Evolutionary conservation across 53 echinoderm and acorn worm species (phyloP), one percentile per base, ranked within the genome.

Genomic region (Zoroaster sp.): DNA sequence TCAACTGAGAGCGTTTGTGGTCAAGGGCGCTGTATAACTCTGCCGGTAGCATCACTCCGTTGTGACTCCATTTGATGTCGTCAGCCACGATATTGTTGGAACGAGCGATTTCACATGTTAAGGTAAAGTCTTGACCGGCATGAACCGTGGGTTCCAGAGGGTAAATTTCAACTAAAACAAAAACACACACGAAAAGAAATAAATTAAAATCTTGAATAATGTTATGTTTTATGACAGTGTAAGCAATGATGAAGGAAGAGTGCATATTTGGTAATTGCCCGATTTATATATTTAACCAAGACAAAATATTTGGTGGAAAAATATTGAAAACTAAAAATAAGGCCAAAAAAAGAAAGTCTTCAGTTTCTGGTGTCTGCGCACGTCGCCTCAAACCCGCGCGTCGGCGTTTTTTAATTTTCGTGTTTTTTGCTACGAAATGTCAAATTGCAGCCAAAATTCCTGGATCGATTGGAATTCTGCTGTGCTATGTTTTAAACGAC

Each of bases 41-140:
- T 7, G 46, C 8, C 6, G 70, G 46, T 0, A 85, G 71, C 36
- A 70, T 20, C 21, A 36, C 39, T 13, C 51, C 70, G n/a, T 69
- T 49, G 15, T 36, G 85, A 33, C 69, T 85, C 85, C 85, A 85
- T 44, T 35, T 18, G 71, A 85, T 69, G 51, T 85, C 85, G 3
- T 35, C 25, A 21, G 70, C 85, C 4, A 11, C 6, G 41, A 85
- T 30, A 8, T 35, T 4, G 72, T 47, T 71, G 36, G 85, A 35
- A 9, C 47, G 49, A 1, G 17, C 35, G 14, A 71, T 21, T 33
- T 34, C 35, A 35, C 85, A 85, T 9, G 85, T 47, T 35, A 85
- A 70, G 85, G 43, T 85, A 12, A 85, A 35, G 85, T 33, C 15
- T 20, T 30, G 45, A 47, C 85, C 85, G 23, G 15, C 85, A 9